phyloP scores from a whole-genome alignment of 2,797 vertebrate species.

The Eutrigla gurnardus region DNA sequence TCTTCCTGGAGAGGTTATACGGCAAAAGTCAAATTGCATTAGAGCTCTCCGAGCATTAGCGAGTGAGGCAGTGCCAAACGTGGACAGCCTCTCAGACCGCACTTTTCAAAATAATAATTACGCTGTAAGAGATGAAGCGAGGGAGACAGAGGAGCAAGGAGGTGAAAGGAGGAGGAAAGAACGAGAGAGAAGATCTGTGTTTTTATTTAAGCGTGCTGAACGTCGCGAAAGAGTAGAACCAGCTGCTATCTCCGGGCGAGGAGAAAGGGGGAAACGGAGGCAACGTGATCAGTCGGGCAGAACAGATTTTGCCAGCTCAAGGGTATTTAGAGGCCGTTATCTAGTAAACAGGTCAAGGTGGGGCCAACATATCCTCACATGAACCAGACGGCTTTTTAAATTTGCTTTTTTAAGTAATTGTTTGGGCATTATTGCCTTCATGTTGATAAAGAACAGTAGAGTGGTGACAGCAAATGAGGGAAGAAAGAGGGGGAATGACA shows the following conservation, averaged over 20 bases:
- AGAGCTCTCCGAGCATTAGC: conserved; percentile 65
- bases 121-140: conserved; percentile 62
- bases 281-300: conserved; percentile 37
- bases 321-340: conserved; percentile 47
- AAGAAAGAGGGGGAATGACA: neutral
- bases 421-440: neutral
- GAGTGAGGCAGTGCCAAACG: conserved; percentile 72
- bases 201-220: conserved; percentile 74
- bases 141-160: conserved; percentile 58
- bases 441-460: conserved; percentile 7
- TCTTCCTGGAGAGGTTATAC: conserved; percentile 77
- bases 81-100: conserved; percentile 69
- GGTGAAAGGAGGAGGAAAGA: conserved; percentile 58
- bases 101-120: conserved; percentile 83
- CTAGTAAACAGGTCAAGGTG: conserved; percentile 61
- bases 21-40: conserved; percentile 81
- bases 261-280: conserved; percentile 35
- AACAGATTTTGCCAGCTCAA: conserved; percentile 48
- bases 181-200: conserved; percentile 68
- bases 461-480: conserved; percentile 5
- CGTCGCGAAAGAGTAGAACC: conserved; percentile 77
- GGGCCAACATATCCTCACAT: conserved; percentile 60
- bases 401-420: neutral
- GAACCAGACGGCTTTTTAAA: conserved; percentile 38
- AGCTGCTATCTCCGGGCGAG: conserved; percentile 75